Evolutionary conservation across 1,140 invertebrate species (phyloP).

Genomic region (Pectinophora gossypiella): DNA sequence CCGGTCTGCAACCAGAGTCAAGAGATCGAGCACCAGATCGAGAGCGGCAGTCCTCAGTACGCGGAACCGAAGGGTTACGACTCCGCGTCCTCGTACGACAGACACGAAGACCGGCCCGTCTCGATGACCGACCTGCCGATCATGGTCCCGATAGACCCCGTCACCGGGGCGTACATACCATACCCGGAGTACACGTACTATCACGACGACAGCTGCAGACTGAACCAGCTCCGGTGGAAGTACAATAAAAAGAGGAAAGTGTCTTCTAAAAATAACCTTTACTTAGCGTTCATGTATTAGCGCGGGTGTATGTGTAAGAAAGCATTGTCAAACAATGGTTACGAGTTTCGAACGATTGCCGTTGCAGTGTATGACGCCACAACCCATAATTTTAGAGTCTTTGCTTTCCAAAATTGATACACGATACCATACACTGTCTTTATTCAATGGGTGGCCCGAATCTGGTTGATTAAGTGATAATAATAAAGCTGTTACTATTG

Average conservation of each 20-base stretch:
- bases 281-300: constrained; percentile 74
- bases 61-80: constrained; percentile 51
- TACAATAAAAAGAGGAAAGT: constrained; percentile 36
- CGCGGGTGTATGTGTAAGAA: constrained; percentile 28
- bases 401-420: constrained; percentile 8
- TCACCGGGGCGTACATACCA: constrained; percentile 50
- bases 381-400: constrained; percentile 33
- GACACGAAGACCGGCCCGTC: constrained; percentile 21
- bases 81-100: constrained; percentile 38
- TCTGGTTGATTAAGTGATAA: constrained; percentile 50
- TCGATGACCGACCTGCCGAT: constrained; percentile 57
- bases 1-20: constrained; percentile 59
- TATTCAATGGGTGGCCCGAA: constrained; percentile 64
- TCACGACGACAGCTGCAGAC: constrained; percentile 36
- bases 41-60: constrained; percentile 51
- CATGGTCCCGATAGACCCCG: constrained; percentile 48
- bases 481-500: constrained; percentile 45
- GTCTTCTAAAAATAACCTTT: constrained; percentile 63
- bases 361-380: constrained; percentile 61
- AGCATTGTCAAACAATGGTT: constrained; percentile 33
- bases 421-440: constrained; percentile 44
- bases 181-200: constrained; percentile 61
- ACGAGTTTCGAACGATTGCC: constrained; percentile 69
- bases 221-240: constrained; percentile 42
- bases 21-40: constrained; percentile 34